Evolutionary conservation across 2,797 vertebrate genomes (phyloP), one percentile per base, ranked within the genome.

Genomic region (Gymnothorax javanicus): DNA sequence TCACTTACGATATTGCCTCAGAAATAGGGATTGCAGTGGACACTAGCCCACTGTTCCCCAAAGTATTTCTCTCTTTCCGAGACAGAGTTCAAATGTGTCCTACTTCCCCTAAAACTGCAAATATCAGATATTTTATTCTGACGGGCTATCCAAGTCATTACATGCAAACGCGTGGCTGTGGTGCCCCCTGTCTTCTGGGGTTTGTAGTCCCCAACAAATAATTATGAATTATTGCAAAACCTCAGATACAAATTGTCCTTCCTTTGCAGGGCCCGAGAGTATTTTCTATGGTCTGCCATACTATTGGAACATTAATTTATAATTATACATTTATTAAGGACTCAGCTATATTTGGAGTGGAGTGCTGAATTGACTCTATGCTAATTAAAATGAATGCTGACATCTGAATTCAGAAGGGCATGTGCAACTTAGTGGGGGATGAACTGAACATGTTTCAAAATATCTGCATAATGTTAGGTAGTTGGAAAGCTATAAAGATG

Each of bases 91-190:
- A 43, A 43, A 43, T 2, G 2, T 89, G 91, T 92, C 85, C 81
- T 87, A 88, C 89, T 89, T 85, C 89, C 89, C 87, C 85, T 84
- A 77, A 90, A 89, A 93, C 91, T 86, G 91, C 90, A 90, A 87
- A 89, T 89, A 87, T 91, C 89, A 90, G 87, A 92, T 90, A 85
- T 91, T 90, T 92, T 43, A 88, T 82, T 67, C 84, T 59, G 67
- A 93, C 88, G 93, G 90, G 91, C 88, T 86, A 88, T 43, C 2
- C 33, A 43, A 43, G 33, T 43, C 33, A 43, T 90, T 82, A 88
- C 88, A 84, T 92, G 89, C 83, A 89, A 88, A 90, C 82, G 84
- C 81, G 50, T 77, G 89, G 87, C 62, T 71, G 87, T 89, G 87
- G 60, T 82, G 83, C 69, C 71, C 75, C 20, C 33, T 15, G 8